These are phyloP conservation scores for Acanthurus leucopareius DNA, from an alignment of 2,797 vertebrate genomes.

Conservation along the genomic window DNA sequence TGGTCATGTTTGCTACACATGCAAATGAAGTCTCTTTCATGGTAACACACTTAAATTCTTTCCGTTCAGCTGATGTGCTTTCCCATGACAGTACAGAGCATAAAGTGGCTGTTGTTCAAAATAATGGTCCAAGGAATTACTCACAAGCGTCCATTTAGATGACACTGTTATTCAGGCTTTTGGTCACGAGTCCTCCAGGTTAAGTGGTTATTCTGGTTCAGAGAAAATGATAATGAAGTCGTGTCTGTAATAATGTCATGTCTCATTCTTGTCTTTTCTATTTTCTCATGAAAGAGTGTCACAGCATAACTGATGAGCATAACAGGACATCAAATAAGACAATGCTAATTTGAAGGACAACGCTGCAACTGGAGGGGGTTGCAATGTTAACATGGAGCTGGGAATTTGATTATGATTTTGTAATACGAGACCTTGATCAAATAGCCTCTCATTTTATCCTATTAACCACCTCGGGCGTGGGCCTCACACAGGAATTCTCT, in stretches of 20 bases:
- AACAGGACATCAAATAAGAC: conserved; percentile 20
- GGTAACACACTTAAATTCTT: not conserved
- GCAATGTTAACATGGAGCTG: conserved; percentile 37
- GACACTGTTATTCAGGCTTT: not conserved
- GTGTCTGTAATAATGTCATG: no score
- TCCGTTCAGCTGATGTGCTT: conserved; percentile 1
- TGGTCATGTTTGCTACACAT: not conserved
- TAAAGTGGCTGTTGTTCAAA: not conserved
- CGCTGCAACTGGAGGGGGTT: conserved; percentile 13
- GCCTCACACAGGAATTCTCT: conserved; percentile 49
- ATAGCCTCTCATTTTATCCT: conserved; percentile 58
- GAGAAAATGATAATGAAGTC: no score
- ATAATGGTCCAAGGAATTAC: conserved; percentile 3
- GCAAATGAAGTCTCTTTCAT: not conserved
- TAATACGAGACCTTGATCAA: conserved; percentile 67
- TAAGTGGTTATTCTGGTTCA: not conserved
- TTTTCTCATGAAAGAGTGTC: no score
- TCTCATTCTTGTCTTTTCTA: no score
- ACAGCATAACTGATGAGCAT: no score
- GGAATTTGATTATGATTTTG: conserved; percentile 70
- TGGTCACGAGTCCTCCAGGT: not conserved
- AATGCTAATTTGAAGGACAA: conserved; percentile 45
- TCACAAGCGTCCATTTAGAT: not conserved
- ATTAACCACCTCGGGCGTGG: conserved; percentile 56
- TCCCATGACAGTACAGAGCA: conserved; percentile 20